Conservation (phyloP, 2,888 invertebrate species). For the Acanthosepion pharaonis region DNA sequence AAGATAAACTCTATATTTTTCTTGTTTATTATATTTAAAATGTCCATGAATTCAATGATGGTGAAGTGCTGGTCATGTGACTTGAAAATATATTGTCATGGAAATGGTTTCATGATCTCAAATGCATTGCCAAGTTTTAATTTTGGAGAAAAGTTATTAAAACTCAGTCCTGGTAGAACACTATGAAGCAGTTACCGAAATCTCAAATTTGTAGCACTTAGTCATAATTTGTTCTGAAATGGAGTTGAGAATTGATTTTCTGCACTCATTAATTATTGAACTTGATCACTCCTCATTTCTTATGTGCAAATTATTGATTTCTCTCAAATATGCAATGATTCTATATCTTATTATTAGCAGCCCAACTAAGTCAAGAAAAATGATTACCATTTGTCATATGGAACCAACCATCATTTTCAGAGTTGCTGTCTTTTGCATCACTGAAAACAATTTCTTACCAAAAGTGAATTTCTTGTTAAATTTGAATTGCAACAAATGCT, state of each 20-base stretch:
- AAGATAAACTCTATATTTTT: too few relatives aligned
- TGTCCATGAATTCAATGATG: too few relatives aligned
- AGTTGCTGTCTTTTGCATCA: background rate
- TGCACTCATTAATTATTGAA: constrained; percentile 20
- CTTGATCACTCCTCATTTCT: background rate
- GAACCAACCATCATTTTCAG: background rate
- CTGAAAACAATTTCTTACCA: background rate
- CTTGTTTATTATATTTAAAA: too few relatives aligned
- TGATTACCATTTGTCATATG: background rate
- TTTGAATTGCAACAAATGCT: background rate
- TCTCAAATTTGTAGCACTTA: background rate
- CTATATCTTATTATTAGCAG: background rate
- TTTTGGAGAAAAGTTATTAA: too few relatives aligned
- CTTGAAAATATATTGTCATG: too few relatives aligned
- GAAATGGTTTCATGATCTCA: too few relatives aligned
- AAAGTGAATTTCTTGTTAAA: background rate
- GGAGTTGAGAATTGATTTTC: background rate
- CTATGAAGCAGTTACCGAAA: background rate
- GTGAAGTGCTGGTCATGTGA: too few relatives aligned
- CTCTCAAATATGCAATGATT: background rate
- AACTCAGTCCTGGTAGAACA: background rate
- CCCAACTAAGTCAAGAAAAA: background rate
- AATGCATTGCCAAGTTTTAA: too few relatives aligned
- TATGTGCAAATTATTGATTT: background rate
- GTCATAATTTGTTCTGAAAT: background rate